Percentiles rank a stretch among this genome's conserved stretches.
Conservation (phyloP, 2,888 invertebrate species). For the Therioaphis trifolii region DNA sequence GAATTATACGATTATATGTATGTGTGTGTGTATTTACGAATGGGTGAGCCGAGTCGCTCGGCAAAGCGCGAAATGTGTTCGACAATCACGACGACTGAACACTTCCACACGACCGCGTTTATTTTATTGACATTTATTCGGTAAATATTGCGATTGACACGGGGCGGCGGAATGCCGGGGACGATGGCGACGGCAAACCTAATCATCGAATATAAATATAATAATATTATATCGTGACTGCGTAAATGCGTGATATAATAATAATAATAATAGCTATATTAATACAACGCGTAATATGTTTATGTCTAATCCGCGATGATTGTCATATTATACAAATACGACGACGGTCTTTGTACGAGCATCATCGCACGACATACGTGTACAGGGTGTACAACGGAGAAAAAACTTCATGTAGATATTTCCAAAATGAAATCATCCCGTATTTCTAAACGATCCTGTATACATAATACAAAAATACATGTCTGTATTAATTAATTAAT, state of each 20-base stretch:
- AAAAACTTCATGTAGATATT: too few relatives aligned
- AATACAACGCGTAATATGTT: neutral
- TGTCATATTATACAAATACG: neutral
- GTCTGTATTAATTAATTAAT: too few relatives aligned
- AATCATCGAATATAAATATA: neutral
- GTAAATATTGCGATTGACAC: slow-evolving; percentile 46
- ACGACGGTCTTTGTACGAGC: too few relatives aligned
- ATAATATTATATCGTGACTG: neutral
- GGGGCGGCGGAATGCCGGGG: neutral
- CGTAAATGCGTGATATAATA: neutral
- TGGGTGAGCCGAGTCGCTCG: neutral
- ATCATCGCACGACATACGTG: too few relatives aligned
- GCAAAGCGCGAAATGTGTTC: slow-evolving; percentile 33
- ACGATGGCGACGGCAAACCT: neutral
- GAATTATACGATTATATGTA: too few relatives aligned
- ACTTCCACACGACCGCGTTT: slow-evolving; percentile 40
- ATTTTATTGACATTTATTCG: slow-evolving; percentile 50
- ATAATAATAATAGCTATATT: neutral
- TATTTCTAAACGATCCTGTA: too few relatives aligned
- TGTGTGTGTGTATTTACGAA: too few relatives aligned
- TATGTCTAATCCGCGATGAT: neutral
- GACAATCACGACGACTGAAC: slow-evolving; percentile 44
- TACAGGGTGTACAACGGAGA: too few relatives aligned
- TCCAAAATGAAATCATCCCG: too few relatives aligned
- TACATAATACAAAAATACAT: too few relatives aligned